Evolutionary conservation across 2,888 invertebrate genomes (phyloP), one percentile per base, ranked within the genome.

Genomic region (Yponomeuta plumbellus): DNA sequence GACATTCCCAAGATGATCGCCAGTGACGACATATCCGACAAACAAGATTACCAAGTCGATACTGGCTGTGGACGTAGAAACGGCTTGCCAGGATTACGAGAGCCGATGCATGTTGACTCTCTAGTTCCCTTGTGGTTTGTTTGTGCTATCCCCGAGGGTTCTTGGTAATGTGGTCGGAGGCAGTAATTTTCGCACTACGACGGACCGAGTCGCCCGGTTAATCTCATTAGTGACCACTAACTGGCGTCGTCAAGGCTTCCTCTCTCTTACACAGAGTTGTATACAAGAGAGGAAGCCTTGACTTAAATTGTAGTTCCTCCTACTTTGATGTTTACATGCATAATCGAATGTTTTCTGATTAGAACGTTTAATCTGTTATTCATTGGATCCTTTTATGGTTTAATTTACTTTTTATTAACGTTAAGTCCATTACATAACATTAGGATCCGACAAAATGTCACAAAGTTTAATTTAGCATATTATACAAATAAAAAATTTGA

Each of bases 231-330:
- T 40, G 63, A 22, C 63, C 21, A 63, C 63, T 63, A 44, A 62
- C 62, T 72, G 74, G 72, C 75, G 82, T 76, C 80, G 77, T 72
- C 78, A 80, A 80, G 87, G 86, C 85, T 88, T 88, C 88, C 82
- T 21, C 44, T 22, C 78, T 87, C 83, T 85, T 84, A 78, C 84
- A 81, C 78, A 80, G 74, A 76, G 74, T 73, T n/a, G n/a, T n/a
- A n/a, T n/a, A n/a, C n/a, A n/a, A n/a, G n/a, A n/a, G n/a, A n/a
- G n/a, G n/a, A n/a, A n/a, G n/a, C n/a, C n/a, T n/a, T n/a, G n/a
- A n/a, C n/a, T n/a, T n/a, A 73, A 76, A 73, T 76, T 77, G 77
- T 80, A 81, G 82, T 83, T 78, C 77, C 70, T 72, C 70, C 5
- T 34, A n/a, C n/a, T 26, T 26, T 2, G 5, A 2, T 0, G 2